phyloP scores from a whole-genome alignment of 2,797 vertebrate genomes.

The Lindbergichthys nudifrons region DNA sequence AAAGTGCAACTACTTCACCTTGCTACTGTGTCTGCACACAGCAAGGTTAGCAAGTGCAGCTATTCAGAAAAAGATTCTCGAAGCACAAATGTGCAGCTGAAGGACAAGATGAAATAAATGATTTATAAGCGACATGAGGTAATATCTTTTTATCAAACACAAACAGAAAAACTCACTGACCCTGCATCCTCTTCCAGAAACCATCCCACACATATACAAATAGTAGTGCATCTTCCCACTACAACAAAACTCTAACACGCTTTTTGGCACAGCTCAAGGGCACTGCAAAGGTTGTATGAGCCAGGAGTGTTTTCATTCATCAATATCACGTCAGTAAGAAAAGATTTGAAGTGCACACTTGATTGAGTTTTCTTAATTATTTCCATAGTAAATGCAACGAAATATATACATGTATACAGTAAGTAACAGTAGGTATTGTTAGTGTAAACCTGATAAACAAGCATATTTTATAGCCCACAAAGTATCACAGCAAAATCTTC shows the following conservation, averaged over 20 bases:
- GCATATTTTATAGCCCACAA: neutral
- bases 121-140: neutral
- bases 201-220: neutral
- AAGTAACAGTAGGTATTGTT: too few species aligned
- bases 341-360: neutral
- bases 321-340: neutral
- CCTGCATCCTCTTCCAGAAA: neutral
- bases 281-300: neutral
- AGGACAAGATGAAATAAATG: neutral
- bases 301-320: conserved; percentile 14
- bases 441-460: too few species aligned
- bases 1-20: neutral
- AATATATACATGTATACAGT: too few species aligned
- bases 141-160: neutral
- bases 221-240: neutral
- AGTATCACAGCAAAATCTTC: neutral
- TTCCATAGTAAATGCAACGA: neutral
- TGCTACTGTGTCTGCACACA: neutral
- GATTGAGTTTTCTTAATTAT: neutral
- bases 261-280: conserved; percentile 2
- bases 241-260: neutral
- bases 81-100: neutral
- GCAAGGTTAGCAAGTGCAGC: neutral
- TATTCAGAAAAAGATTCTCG: neutral
- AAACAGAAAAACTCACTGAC: neutral